Percentiles rank a stretch among this genome's conserved stretches.
Evolutionary conservation across 2,113 vertebrate species (phyloP).

Genomic region (Heterochromis multidens): DNA sequence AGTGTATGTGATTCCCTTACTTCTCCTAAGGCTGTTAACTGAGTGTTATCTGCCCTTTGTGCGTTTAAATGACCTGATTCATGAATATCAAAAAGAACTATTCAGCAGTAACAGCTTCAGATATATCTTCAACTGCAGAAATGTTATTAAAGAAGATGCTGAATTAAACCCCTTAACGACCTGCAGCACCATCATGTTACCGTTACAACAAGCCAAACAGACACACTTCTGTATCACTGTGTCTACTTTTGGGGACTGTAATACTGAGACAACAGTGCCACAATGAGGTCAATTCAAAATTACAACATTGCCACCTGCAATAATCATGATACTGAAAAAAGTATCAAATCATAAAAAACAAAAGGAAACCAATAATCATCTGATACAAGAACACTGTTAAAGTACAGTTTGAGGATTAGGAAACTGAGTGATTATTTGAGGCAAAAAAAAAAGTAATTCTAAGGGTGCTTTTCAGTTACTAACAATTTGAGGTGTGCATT

Average conservation of each 20-base stretch:
- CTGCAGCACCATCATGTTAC: not conserved
- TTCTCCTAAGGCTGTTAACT: not conserved
- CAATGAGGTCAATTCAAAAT: not conserved
- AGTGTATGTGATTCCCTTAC: not conserved
- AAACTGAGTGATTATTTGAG: not conserved
- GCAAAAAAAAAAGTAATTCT: not conserved
- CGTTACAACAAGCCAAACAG: not conserved
- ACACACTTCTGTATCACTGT: not conserved
- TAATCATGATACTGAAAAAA: not conserved
- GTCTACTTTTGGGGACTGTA: not conserved
- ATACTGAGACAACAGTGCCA: not conserved
- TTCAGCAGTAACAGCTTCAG: not conserved
- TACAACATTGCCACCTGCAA: not conserved
- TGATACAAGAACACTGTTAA: not conserved
- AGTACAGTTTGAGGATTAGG: not conserved
- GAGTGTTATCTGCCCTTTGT: not conserved
- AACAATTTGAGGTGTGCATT: not conserved
- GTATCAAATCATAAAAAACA: not conserved
- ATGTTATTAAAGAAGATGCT: not conserved
- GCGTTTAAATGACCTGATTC: not conserved
- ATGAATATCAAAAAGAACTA: not conserved
- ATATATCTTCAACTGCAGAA: not conserved
- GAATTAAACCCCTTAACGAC: not conserved
- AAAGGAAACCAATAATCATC: not conserved
- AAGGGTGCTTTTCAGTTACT: not conserved